Base-by-base conservation (phyloP, 2,113 vertebrate genomes). In the Cebidichthys violaceus region DNA sequence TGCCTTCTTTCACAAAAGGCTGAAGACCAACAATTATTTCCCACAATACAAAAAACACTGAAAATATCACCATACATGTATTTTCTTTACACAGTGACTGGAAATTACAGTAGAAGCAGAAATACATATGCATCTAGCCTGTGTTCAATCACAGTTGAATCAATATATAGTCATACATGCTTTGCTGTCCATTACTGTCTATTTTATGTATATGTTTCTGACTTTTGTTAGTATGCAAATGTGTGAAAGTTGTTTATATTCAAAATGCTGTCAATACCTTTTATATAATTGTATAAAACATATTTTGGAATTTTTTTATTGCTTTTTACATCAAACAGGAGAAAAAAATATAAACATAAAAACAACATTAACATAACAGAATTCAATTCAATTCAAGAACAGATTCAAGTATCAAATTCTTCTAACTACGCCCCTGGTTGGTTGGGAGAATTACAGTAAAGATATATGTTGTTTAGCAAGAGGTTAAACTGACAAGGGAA, bases 191-290 rank as follows among this genome's bases (percentile, higher is more conserved):
- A 43, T 61, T 67, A 47, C 10, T 80, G 50, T 81, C 52, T 54
- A 65, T 68, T 67, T 50, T 39, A 5, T 85, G 41, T 80, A 64
- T 27, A n/a, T 70, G 74, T 67, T 62, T 73, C 66, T 13, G 9
- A 60, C 20, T 76, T 79, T 57, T 82, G 43, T 83, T 66, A 43
- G 52, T 65, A 73, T 66, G 18, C 24, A 82, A 60, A 72, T 73
- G 35, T 84, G 18, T 72, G 41, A 77, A 74, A 45, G 72, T 43
- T 37, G 13, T 68, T 84, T 22, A 61, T 65, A 68, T 73, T 80
- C 24, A 60, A 45, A 81, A 65, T 79, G 10, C 17, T 62, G 6
- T 20, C 57, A 52, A 45, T 72, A 70, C 15, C 18, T 73, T 83
- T 82, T 66, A 37, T 79, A 75, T 74, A 22, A 27, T 67, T 29